Evolutionary conservation across 2,888 invertebrate species (phyloP), one percentile per base, ranked within the genome.

Genomic region (Dascillus cervinus): DNA sequence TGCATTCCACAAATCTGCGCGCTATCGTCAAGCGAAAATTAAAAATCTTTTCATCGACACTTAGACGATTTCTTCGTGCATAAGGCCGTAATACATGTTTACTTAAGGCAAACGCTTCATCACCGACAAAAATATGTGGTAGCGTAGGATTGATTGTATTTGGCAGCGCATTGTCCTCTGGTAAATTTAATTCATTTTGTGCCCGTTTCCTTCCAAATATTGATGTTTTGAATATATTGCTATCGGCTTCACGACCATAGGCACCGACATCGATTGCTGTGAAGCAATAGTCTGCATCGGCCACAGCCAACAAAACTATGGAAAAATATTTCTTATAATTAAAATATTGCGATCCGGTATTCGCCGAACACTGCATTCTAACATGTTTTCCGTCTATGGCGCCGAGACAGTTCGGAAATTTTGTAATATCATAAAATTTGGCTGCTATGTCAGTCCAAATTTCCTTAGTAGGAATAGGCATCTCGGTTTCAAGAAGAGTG

Each of bases 241-340:
- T 44, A 39, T 54, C 50, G 2, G 46, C 46, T 36, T 46, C 39
- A 48, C 42, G 44, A n/a, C 52, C 52, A 38, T 41, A 47, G 23
- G 52, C 17, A 23, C 52, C 52, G 11, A 53, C 30, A 40, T 52
- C 49, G 23, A 52, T 29, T 25, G 44, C 47, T n/a, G 38, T 34
- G 27, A 55, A 52, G 37, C 46, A 44, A 42, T 54, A 54, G 37
- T 46, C 37, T 26, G 50, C 40, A 48, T 53, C 51, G n/a, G n/a
- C n/a, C n/a, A n/a, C n/a, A n/a, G n/a, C n/a, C n/a, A n/a, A n/a
- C n/a, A n/a, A n/a, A n/a, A n/a, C n/a, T n/a, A n/a, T n/a, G n/a
- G n/a, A n/a, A n/a, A n/a, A n/a, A n/a, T n/a, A 50, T 29, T 47
- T 26, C 25, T 50, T 29, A 17, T 32, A 32, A 22, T 13, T 29